A percentile compares a stretch with the other conserved stretches of the same genome.
These are phyloP conservation scores for Oryzias dopingdopingensis DNA, from an alignment of 2,797 vertebrate species.

Conservation along the genomic window DNA sequence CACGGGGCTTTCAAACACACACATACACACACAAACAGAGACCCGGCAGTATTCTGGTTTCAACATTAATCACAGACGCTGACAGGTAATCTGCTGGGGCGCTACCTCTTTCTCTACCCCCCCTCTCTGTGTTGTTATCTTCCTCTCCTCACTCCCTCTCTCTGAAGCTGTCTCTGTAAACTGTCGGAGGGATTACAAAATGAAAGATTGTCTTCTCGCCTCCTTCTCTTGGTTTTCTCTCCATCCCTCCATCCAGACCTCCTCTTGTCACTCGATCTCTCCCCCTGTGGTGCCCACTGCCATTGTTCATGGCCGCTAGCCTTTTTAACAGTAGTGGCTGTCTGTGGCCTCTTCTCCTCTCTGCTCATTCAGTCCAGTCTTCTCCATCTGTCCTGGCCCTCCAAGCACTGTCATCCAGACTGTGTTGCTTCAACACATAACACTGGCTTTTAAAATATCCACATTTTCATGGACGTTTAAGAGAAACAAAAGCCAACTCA, in stretches of 20 bases:
- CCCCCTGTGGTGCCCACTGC: constrained; percentile 32
- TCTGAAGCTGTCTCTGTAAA: constrained; percentile 27
- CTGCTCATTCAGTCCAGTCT: constrained; percentile 22
- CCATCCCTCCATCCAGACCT: constrained; percentile 25
- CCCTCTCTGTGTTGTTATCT: constrained; percentile 26
- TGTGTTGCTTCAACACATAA: constrained; percentile 51
- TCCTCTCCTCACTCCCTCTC: constrained; percentile 16
- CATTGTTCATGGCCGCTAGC: constrained; percentile 29
- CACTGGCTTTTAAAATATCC: constrained; percentile 35
- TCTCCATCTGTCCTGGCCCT: constrained; percentile 25
- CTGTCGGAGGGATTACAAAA: constrained; percentile 46
- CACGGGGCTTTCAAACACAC: constrained; percentile 31
- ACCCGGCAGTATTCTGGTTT: constrained; percentile 61
- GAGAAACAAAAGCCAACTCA: background rate
- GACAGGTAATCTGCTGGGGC: constrained; percentile 77
- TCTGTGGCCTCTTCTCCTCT: background rate
- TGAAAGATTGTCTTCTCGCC: constrained; percentile 53
- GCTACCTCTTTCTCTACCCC: constrained; percentile 35
- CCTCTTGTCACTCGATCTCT: constrained; percentile 19
- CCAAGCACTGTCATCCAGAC: constrained; percentile 28
- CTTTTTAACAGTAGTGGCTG: constrained; percentile 12
- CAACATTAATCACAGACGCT: constrained; percentile 78
- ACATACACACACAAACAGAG: constrained; percentile 35
- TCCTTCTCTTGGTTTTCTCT: constrained; percentile 22
- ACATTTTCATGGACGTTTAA: constrained; percentile 8